These are phyloP conservation scores for Urocolius indicus DNA, from an alignment of 2,113 vertebrate genomes.

Conservation along the genomic window DNA sequence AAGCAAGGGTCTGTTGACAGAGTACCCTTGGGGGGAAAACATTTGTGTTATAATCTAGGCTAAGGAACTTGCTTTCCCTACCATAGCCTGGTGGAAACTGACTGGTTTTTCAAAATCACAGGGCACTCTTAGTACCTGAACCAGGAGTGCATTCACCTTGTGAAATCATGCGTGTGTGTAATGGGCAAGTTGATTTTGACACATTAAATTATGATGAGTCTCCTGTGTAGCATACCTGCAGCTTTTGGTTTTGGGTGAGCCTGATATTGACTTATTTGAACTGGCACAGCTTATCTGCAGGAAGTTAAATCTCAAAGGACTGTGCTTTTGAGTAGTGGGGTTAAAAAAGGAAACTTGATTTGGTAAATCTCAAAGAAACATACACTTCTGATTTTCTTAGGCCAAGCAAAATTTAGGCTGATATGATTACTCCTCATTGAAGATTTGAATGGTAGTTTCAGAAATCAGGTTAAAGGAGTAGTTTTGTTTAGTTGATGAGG, in stretches of 20 bases:
- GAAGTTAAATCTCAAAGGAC: background rate
- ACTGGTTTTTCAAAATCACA: background rate
- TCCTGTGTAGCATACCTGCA: background rate
- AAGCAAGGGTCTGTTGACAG: background rate
- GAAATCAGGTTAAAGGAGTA: too few species aligned
- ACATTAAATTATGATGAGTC: accelerated
- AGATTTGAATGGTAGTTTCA: background rate
- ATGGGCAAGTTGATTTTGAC: background rate
- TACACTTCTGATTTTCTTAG: background rate
- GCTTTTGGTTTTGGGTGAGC: accelerated
- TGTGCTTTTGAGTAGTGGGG: accelerated
- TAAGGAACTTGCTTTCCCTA: background rate
- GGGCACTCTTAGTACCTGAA: background rate
- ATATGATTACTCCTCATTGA: background rate
- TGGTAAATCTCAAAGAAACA: background rate
- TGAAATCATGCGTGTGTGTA: background rate
- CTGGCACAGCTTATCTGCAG: background rate
- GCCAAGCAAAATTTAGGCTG: background rate
- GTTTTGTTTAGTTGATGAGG: too few species aligned
- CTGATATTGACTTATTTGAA: background rate
- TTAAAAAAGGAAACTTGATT: background rate
- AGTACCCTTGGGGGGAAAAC: background rate
- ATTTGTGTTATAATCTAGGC: background rate
- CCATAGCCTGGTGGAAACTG: accelerated
- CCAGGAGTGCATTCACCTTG: accelerated